Base-by-base conservation (phyloP, 2,888 invertebrate genomes). In the Teinopalpus imperialis region DNA sequence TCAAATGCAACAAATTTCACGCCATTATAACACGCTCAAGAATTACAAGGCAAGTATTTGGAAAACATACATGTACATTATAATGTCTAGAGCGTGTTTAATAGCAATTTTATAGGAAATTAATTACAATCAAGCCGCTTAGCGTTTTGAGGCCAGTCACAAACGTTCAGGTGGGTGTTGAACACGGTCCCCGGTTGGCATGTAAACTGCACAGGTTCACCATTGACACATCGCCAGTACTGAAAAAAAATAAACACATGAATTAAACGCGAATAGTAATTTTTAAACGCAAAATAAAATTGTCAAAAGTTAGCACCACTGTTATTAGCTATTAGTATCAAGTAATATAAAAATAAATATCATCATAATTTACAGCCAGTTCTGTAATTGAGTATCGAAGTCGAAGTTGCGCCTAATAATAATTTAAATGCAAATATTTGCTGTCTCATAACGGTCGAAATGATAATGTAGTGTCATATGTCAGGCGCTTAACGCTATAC, bases 201-300 rank as follows among this genome's bases (percentile, higher is more conserved):
- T 7, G 90, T 87, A 68, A 95, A 94, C 57, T 92, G 91, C 35
- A 93, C 81, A 2, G 93, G 92, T 64, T 93, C 92, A 2, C 94
- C 95, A 69, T 95, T 93, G 12, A 94, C 94, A 69, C 97, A 97
- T 49, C 95, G 93, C 86, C 94, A 96, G 65, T 96, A 97, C 95
- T 96, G 81, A 36, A 64, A 67, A 58, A 55, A 52, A 51, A 8
- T 24, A n/a, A 10, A 29, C 8, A 1, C 10, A 8, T 40, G 20
- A 29, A 42, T 41, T 42, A 45, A 39, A 35, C 16, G 21, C 5
- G n/a, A 10, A n/a, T n/a, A n/a, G n/a, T n/a, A 32, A 12, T 31
- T 24, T 32, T 20, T 32, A 21, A 16, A 16, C 16, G 16, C 4
- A 16, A 16, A 16, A 3, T 16, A 16, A 16, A 16, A 16, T 16